These are phyloP conservation scores for Alethe diademata DNA, from an alignment of 2,113 vertebrate genomes.

Conservation along the genomic window DNA sequence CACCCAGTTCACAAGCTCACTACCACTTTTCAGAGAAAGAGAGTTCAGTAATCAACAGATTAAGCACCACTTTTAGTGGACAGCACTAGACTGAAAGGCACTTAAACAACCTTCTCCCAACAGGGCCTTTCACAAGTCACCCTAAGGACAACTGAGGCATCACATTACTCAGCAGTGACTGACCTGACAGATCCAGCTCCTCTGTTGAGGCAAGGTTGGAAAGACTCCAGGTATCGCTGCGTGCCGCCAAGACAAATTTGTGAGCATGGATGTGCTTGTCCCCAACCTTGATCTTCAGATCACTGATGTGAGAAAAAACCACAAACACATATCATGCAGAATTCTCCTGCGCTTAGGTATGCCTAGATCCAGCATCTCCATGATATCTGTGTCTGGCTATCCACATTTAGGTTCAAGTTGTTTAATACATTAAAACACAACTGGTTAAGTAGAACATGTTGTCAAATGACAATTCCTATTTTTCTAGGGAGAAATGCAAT, in stretches of 20 bases:
- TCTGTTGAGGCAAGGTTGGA: conserved; percentile 83
- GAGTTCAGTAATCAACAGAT: neutral
- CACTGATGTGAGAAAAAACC: conserved; percentile 74
- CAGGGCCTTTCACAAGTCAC: neutral
- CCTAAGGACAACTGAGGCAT: neutral
- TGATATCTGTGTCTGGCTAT: neutral
- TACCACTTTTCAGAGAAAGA: neutral
- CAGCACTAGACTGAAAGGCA: neutral
- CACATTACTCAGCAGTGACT: conserved; percentile 19
- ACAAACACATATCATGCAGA: neutral
- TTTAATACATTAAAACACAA: neutral
- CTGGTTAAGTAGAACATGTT: neutral
- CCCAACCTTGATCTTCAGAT: conserved; percentile 91
- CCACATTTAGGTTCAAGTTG: neutral
- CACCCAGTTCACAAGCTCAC: neutral
- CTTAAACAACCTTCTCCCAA: neutral
- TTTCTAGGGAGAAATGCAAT: neutral
- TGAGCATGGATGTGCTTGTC: conserved; percentile 82
- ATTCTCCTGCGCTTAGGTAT: neutral
- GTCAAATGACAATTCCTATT: neutral
- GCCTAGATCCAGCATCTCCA: neutral
- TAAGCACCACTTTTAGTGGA: neutral
- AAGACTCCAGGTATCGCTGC: conserved; percentile 92
- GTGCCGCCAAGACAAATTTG: conserved; percentile 96
- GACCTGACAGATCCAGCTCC: conserved; percentile 94